These are phyloP conservation scores for Pitangus sulphuratus DNA, from an alignment of 2,797 vertebrate genomes.

Conservation along the genomic window DNA sequence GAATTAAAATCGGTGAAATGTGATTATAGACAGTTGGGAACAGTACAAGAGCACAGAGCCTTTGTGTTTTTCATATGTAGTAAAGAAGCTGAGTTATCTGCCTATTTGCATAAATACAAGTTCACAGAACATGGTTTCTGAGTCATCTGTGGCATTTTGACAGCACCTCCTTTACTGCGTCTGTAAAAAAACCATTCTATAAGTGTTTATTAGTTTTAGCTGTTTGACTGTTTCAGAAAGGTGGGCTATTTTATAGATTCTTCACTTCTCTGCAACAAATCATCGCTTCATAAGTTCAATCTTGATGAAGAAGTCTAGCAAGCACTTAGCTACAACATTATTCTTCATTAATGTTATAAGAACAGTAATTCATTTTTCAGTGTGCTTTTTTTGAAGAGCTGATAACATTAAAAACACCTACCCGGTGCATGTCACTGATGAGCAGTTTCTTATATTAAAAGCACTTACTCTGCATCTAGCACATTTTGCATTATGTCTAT, in stretches of 20 bases:
- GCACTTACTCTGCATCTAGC: neutral
- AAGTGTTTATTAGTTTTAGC: neutral
- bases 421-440: slow-evolving; percentile 30
- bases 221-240: neutral
- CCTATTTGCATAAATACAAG: neutral
- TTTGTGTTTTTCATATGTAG: neutral
- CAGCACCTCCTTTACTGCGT: neutral
- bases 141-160: neutral
- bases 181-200: neutral
- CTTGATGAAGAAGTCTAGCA: slow-evolving; percentile 14
- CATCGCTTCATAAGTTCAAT: neutral
- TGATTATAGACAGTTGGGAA: neutral
- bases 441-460: slow-evolving; percentile 48
- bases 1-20: neutral
- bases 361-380: slow-evolving; percentile 28
- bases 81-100: neutral
- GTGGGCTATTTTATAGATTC: neutral
- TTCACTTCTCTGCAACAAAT: neutral
- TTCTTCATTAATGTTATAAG: slow-evolving; percentile 33
- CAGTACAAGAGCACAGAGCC: fast-evolving
- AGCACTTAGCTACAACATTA: slow-evolving; percentile 3
- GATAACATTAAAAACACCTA: slow-evolving; percentile 34
- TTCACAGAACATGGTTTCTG: neutral
- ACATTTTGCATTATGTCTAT: slow-evolving; percentile 47
- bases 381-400: slow-evolving; percentile 16